Conservation (phyloP, 2,113 vertebrate genomes). For the Tyto alba region DNA sequence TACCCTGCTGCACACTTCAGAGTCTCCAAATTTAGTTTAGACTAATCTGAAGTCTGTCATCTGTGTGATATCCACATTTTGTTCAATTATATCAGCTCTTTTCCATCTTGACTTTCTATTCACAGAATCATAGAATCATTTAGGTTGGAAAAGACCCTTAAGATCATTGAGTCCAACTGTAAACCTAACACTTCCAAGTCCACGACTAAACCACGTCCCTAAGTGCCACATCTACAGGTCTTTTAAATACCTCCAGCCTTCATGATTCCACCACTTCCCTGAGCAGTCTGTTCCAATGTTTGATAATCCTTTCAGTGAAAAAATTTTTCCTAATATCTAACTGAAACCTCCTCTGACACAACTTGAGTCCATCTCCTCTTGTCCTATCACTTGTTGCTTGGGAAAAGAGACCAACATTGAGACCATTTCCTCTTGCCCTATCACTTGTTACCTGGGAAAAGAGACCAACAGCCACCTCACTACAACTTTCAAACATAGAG, state of each 20-base stretch:
- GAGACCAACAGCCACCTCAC: neutral
- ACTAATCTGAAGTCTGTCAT: neutral
- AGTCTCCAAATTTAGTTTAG: neutral
- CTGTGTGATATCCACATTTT: neutral
- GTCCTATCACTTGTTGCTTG: too few relatives aligned
- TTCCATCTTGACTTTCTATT: neutral
- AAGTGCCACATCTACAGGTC: neutral
- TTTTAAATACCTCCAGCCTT: too few relatives aligned
- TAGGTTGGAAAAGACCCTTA: neutral
- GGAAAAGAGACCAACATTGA: too few relatives aligned
- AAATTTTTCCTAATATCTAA: too few relatives aligned
- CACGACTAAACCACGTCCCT: neutral
- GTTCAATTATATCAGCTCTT: neutral
- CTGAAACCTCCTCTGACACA: too few relatives aligned
- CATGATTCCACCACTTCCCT: too few relatives aligned
- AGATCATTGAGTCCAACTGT: neutral
- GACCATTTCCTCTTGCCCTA: too few relatives aligned
- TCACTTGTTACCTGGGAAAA: too few relatives aligned
- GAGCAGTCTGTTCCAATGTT: too few relatives aligned
- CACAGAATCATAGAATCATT: neutral
- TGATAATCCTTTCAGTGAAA: too few relatives aligned
- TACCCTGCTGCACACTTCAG: neutral
- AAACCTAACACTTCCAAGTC: neutral
- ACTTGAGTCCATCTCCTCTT: too few relatives aligned
- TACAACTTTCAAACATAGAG: neutral